A percentile compares a stretch with the other conserved stretches of the same genome.
These are phyloP conservation scores for Laterallus jamaicensis DNA, from an alignment of 2,113 vertebrate genomes.

Conservation along the genomic window DNA sequence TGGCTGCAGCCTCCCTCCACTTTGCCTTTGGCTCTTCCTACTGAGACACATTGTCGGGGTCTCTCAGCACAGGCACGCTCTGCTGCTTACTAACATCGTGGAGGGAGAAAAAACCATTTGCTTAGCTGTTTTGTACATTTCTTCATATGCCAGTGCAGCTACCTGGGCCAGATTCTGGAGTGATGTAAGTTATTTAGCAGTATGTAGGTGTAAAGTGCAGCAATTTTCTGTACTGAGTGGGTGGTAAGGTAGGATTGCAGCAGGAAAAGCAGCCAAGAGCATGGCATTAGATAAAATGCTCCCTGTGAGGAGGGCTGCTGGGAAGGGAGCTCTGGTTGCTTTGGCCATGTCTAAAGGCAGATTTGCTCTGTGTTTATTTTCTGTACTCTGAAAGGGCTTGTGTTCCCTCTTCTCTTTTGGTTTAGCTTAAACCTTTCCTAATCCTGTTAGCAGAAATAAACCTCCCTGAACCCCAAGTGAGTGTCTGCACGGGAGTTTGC, in stretches of 20 bases:
- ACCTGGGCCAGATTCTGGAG: not conserved
- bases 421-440: constrained; percentile 41
- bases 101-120: not conserved
- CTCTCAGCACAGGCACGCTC: not conserved
- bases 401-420: constrained; percentile 20
- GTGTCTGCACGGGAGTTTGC: not conserved
- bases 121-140: not conserved
- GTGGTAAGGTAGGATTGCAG: constrained; percentile 26
- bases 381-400: not conserved
- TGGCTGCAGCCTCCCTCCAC: not conserved
- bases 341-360: constrained; percentile 1
- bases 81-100: not conserved
- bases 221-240: not conserved
- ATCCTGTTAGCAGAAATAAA: constrained; percentile 45
- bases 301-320: not conserved
- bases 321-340: constrained; percentile 8
- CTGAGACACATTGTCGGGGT: not conserved
- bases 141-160: not conserved
- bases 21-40: not conserved
- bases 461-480: not conserved
- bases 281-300: not conserved
- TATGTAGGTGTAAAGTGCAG: constrained; percentile 22
- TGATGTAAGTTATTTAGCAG: not conserved
- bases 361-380: constrained; percentile 43
- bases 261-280: constrained; percentile 3